Evolutionary conservation across 2,888 invertebrate genomes (phyloP).

Genomic region (Lumbricus terrestris): DNA sequence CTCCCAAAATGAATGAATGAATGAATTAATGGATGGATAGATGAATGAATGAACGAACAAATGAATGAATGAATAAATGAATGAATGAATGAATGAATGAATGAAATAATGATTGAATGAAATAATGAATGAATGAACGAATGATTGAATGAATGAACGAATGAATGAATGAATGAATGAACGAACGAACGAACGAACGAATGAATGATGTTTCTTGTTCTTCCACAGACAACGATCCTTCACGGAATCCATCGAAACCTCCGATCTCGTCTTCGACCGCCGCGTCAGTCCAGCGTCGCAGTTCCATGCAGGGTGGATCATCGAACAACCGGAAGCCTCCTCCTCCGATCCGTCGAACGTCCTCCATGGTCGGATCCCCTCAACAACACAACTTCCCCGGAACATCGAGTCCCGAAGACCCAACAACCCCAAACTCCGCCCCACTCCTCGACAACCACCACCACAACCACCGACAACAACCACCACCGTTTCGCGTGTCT

Average conservation of each 20-base stretch:
- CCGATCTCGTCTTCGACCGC: not conserved
- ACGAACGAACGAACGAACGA: too few relatives aligned
- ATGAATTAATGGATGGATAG: too few relatives aligned
- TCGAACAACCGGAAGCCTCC: not conserved
- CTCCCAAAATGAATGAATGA: too few relatives aligned
- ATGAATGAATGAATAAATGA: too few relatives aligned
- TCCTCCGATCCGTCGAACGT: not conserved
- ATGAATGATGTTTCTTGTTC: not conserved
- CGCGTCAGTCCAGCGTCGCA: not conserved
- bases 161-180: too few relatives aligned
- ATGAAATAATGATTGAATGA: too few relatives aligned
- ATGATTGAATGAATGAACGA: too few relatives aligned
- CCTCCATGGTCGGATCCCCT: not conserved
- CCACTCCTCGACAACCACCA: not conserved
- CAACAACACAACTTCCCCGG: not conserved
- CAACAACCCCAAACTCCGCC: not conserved
- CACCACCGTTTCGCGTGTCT: not conserved
- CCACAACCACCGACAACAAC: not conserved
- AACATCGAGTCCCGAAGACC: not conserved
- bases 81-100: too few relatives aligned
- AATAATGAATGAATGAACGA: too few relatives aligned
- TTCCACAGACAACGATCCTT: not conserved
- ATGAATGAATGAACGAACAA: too few relatives aligned
- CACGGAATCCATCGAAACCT: not conserved
- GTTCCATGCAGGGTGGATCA: slow-evolving; percentile 6